phyloP scores from a whole-genome alignment of 2,797 vertebrate genomes.

The Denticeps clupeoides region DNA sequence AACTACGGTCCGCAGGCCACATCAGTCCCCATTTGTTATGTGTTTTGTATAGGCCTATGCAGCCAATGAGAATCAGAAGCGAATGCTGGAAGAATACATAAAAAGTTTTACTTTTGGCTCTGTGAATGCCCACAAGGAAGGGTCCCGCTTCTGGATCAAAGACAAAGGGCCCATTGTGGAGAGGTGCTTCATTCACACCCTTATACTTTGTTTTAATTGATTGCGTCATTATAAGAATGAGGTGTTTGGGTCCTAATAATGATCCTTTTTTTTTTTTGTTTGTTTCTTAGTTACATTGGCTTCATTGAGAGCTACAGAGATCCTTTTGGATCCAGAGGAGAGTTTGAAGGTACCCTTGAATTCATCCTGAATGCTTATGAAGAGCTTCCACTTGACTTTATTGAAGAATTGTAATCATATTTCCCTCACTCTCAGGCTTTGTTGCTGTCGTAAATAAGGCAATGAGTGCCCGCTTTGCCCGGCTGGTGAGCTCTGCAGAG shows the following conservation, averaged over 20 bases:
- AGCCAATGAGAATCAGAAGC: slow-evolving; percentile 71
- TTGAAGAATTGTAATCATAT: no score
- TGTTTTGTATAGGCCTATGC: slow-evolving; percentile 51
- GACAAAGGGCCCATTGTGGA: slow-evolving; percentile 88
- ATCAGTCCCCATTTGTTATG: no score
- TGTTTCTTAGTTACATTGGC: slow-evolving; percentile 71
- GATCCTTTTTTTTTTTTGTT: background rate
- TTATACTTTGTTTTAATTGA: background rate
- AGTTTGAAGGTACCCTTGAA: slow-evolving; percentile 77
- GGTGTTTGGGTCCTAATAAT: background rate
- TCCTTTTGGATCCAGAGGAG: slow-evolving; percentile 83
- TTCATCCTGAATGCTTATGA: no score
- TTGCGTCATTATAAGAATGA: background rate
- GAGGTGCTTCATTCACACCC: slow-evolving; percentile 52
- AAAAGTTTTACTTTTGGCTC: slow-evolving; percentile 77
- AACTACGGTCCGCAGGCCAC: no score
- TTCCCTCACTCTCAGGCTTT: no score
- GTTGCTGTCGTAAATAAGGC: slow-evolving; percentile 87
- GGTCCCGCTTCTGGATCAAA: slow-evolving; percentile 83
- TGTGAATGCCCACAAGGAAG: slow-evolving; percentile 78
- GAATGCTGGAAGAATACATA: slow-evolving; percentile 74
- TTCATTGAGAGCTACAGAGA: slow-evolving; percentile 94
- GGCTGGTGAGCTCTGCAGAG: slow-evolving; percentile 73
- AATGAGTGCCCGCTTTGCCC: slow-evolving; percentile 79
- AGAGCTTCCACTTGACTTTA: no score